Evolutionary conservation across 1,140 invertebrate genomes (phyloP).

Genomic region (Nilaparvata lugens): DNA sequence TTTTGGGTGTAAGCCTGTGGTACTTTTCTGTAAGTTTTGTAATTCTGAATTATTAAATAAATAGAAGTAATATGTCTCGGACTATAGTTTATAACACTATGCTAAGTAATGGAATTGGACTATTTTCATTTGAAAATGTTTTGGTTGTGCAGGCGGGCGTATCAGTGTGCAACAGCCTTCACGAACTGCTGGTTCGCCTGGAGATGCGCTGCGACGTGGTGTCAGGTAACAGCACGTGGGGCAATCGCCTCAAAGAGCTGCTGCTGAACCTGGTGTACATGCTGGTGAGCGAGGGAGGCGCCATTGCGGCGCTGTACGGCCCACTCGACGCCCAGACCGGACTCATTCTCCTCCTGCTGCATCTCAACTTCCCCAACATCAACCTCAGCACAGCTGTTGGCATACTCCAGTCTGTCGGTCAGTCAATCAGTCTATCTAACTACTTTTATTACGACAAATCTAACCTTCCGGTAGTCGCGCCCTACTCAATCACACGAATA

Average conservation of each 20-base stretch:
- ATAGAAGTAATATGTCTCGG: too few relatives aligned
- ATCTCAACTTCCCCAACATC: constrained; percentile 54
- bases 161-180: constrained; percentile 59
- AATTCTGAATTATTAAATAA: too few relatives aligned
- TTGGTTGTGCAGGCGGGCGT: constrained; percentile 57
- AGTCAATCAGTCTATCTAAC: constrained; percentile 6
- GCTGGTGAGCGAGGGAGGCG: constrained; percentile 57
- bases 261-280: constrained; percentile 60
- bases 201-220: constrained; percentile 57
- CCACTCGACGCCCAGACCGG: constrained; percentile 73
- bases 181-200: constrained; percentile 59
- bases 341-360: constrained; percentile 54
- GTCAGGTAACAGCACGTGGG: constrained; percentile 43
- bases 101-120: too few relatives aligned
- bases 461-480: too few relatives aligned
- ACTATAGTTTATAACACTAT: too few relatives aligned
- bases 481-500: too few relatives aligned
- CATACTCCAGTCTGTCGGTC: constrained; percentile 62
- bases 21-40: too few relatives aligned
- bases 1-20: too few relatives aligned
- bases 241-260: constrained; percentile 54
- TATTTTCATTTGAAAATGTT: too few relatives aligned
- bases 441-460: too few relatives aligned
- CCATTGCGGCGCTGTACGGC: constrained; percentile 58
- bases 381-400: constrained; percentile 63